A percentile compares a stretch with the other conserved stretches of the same genome.
phyloP scores from a whole-genome alignment of 2,888 invertebrate genomes.

The Caenorhabditis japonica region DNA sequence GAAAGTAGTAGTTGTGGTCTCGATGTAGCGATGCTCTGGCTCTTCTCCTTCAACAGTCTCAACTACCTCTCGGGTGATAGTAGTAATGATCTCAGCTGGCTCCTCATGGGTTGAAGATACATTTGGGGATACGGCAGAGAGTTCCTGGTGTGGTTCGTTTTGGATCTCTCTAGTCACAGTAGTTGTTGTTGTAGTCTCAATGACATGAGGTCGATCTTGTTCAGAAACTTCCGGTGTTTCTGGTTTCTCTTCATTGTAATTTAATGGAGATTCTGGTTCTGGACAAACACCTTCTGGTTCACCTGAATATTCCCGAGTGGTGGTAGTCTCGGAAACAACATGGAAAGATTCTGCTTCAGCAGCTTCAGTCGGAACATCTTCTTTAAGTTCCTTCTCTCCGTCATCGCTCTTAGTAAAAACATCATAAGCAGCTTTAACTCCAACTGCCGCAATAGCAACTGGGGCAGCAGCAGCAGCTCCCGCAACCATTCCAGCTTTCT shows the following conservation, averaged over 20 bases:
- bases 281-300: neutral
- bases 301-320: neutral
- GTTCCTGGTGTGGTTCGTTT: too few relatives aligned
- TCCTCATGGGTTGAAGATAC: too few relatives aligned
- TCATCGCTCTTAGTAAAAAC: conserved; percentile 35
- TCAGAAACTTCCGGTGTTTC: neutral
- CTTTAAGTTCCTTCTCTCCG: conserved; percentile 24
- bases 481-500: conserved; percentile 63
- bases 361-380: conserved; percentile 25
- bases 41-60: neutral
- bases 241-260: neutral
- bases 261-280: conserved; percentile 2
- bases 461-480: conserved; percentile 66
- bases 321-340: conserved; percentile 7
- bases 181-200: conserved; percentile 1
- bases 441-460: conserved; percentile 61
- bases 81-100: too few relatives aligned
- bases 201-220: neutral
- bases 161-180: conserved; percentile 13
- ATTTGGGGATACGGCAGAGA: too few relatives aligned
- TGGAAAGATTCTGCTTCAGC: conserved; percentile 1
- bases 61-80: too few relatives aligned
- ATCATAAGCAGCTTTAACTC: conserved; percentile 63
- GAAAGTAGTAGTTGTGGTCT: conserved; percentile 12
- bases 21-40: conserved; percentile 2